Evolutionary conservation across 2,113 vertebrate genomes (phyloP), one percentile per base, ranked within the genome.

Genomic region (Columba livia): DNA sequence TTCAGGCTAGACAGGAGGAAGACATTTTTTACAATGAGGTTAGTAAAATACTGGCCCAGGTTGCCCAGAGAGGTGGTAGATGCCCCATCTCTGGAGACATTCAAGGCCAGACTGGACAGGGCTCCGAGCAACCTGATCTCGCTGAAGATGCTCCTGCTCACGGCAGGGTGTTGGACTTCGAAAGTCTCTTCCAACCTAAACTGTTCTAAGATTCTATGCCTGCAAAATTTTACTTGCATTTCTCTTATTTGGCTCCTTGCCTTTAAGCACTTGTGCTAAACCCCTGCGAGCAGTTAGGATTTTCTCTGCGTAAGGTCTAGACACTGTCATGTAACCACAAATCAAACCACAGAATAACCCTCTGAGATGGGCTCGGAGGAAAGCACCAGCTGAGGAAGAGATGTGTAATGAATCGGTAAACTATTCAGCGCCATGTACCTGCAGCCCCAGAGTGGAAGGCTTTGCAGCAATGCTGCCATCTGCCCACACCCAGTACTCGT

Each of bases 361-460:
- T 40, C 53, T 9, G 53, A 72, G n/a, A n/a, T 34, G 84, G 51
- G 29, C 28, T 57, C 36, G 71, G 14, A 91, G 54, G 40, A 90
- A 50, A 29, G 5, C 17, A 36, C 17, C 17, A 40, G 40, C 28
- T 48, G 53, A 26, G 32, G 18, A 70, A 42, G 12, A 92, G 40
- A 36, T 4, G 13, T 25, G 42, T 38, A 17, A 32, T 1, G 11
- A 72, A 14, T 8, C 10, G 6, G 7, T 6, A 10, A 62, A 12
- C 11, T 12, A 1, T 8, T 42, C 16, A 31, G 11, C 0, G 12
- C 48, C 10, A 5, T 2, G 7, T 34, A 32, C 23, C 62, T 48
- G 57, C 77, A 48, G 50, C 36, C 17, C 7, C 34, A 21, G 74
- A 17, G 24, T 5, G 17, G 31, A 64, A 65, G 44, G 40, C 34